phyloP scores from a whole-genome alignment of 2,888 invertebrate genomes.

The Rotaria magnacalcarata region DNA sequence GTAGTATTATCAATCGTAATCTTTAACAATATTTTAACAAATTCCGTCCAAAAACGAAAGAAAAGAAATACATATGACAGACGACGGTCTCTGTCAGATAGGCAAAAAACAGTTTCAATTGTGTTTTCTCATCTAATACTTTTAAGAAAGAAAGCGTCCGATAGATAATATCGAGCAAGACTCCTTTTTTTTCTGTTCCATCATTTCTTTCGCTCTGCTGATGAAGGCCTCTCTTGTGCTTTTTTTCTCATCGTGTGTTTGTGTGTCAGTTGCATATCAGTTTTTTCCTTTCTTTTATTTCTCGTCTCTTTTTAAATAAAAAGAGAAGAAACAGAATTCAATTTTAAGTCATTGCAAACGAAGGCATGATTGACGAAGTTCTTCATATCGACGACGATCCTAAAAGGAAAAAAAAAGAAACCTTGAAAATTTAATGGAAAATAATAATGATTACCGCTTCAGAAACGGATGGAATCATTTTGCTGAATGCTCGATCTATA shows the following conservation, averaged over 20 bases:
- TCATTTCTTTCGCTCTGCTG: not conserved
- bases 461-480: conserved; percentile 80
- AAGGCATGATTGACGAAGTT: not conserved
- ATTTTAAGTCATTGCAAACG: not conserved
- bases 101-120: not conserved
- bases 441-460: conserved; percentile 50
- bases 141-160: not conserved
- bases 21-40: not conserved
- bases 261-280: conserved; percentile 12
- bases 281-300: not conserved
- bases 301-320: not conserved
- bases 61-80: not conserved
- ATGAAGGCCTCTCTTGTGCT: not conserved
- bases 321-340: not conserved
- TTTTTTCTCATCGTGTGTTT: not conserved
- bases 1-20: not conserved
- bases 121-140: not conserved
- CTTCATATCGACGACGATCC: conserved; percentile 36
- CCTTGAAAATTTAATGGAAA: not conserved
- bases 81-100: conserved; percentile 4
- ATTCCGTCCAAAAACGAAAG: not conserved
- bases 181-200: not conserved
- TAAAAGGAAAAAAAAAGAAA: not conserved
- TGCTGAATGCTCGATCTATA: conserved; percentile 71
- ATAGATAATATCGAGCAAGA: not conserved